Percentiles rank a stretch among this genome's conserved stretches.
phyloP scores from a whole-genome alignment of 1,140 invertebrate genomes.

The Ceratoteleas bidentatus region DNA sequence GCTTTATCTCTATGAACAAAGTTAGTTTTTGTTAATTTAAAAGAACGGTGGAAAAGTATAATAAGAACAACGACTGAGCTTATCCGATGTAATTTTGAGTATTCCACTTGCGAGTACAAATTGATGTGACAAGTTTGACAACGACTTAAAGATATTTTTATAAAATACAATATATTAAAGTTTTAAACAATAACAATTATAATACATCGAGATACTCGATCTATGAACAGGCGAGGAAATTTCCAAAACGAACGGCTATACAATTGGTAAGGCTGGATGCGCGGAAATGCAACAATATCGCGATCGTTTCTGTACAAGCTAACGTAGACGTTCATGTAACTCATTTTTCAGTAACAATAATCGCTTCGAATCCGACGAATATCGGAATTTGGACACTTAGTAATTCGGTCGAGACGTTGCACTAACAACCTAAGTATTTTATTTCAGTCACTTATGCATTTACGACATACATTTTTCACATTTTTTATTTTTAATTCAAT shows the following conservation, averaged over 20 bases:
- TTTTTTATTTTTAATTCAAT: too few relatives aligned
- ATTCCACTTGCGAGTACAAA: conserved; percentile 67
- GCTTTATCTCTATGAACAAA: too few relatives aligned
- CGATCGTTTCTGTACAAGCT: conserved; percentile 33
- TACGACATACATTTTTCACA: too few relatives aligned
- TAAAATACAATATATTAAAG: conserved; percentile 30
- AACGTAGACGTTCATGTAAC: conserved; percentile 17
- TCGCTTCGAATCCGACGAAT: too few relatives aligned
- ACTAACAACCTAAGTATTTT: too few relatives aligned
- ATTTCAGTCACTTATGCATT: too few relatives aligned
- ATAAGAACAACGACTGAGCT: conserved; percentile 6
- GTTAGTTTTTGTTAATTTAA: too few relatives aligned
- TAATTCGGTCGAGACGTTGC: too few relatives aligned
- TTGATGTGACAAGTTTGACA: conserved; percentile 34
- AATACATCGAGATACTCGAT: conserved; percentile 17
- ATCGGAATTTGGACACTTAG: too few relatives aligned
- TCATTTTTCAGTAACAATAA: too few relatives aligned
- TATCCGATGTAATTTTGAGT: conserved; percentile 67
- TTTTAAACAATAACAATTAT: conserved; percentile 48
- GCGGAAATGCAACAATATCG: conserved; percentile 24
- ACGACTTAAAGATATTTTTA: conserved; percentile 20
- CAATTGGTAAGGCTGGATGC: conserved; percentile 3
- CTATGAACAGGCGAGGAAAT: conserved; percentile 8
- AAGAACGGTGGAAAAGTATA: too few relatives aligned
- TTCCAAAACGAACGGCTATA: conserved; percentile 26